A percentile compares a stretch with the other conserved stretches of the same genome.
These are phyloP conservation scores for Pristionchus mayeri DNA, from an alignment of 2,888 invertebrate genomes.

Conservation along the genomic window DNA sequence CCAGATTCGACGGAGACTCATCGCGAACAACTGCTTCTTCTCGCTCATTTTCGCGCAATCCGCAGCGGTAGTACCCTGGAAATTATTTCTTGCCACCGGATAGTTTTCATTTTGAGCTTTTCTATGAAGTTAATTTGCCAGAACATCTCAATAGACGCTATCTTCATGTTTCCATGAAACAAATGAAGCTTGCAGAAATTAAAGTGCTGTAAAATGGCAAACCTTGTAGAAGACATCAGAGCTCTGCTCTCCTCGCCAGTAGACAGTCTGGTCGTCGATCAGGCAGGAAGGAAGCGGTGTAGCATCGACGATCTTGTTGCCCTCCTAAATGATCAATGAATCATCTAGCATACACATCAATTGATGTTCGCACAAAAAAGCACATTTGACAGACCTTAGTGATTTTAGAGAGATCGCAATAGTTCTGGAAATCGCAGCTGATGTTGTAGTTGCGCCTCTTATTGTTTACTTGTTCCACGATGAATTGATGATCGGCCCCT, in stretches of 20 bases:
- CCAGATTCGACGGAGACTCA: conserved; percentile 47
- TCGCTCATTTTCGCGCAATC: conserved; percentile 30
- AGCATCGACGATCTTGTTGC: conserved; percentile 2
- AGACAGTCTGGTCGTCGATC: conserved; percentile 37
- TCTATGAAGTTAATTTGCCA: neutral
- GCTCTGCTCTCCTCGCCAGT: conserved; percentile 38
- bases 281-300: conserved; percentile 24
- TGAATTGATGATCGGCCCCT: conserved; percentile 10
- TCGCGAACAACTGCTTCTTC: conserved; percentile 46
- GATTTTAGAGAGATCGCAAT: conserved; percentile 41
- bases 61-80: conserved; percentile 32
- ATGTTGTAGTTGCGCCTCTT: conserved; percentile 42
- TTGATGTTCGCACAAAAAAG: neutral
- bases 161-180: neutral
- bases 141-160: neutral
- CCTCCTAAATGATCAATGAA: neutral
- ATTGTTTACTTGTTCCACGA: conserved; percentile 2
- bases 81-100: neutral
- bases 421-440: conserved; percentile 50
- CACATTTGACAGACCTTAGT: neutral
- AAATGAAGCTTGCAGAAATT: too few relatives aligned
- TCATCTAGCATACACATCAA: neutral
- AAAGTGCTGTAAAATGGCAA: too few relatives aligned
- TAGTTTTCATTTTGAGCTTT: neutral
- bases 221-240: conserved; percentile 39